Conservation (phyloP, 2,113 vertebrate species). For the Anarrhichthys ocellatus region DNA sequence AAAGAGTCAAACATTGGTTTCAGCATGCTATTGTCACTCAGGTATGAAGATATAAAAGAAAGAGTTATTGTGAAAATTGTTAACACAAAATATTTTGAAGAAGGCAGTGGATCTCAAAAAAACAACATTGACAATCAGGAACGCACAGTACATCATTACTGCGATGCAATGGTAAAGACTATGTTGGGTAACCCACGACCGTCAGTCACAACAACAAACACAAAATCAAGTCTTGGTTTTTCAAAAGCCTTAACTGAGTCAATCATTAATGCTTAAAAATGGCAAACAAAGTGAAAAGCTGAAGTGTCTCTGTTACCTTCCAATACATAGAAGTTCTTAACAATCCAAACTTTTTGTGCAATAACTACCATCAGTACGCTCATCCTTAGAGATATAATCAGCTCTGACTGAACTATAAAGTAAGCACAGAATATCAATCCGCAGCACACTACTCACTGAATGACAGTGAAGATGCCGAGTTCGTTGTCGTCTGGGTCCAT, state of each 20-base stretch:
- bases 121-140: background rate
- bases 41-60: background rate
- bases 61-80: slow-evolving; percentile 11
- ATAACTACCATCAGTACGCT: background rate
- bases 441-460: slow-evolving; percentile 86
- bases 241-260: background rate
- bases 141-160: background rate
- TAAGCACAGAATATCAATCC: slow-evolving; percentile 14
- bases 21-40: background rate
- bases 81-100: slow-evolving; percentile 18
- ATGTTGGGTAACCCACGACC: background rate
- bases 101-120: slow-evolving; percentile 1
- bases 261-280: slow-evolving; percentile 6
- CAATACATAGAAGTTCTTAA: background rate
- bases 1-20: background rate
- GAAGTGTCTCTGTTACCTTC: background rate
- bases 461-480: slow-evolving; percentile 88
- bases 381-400: slow-evolving; percentile 1
- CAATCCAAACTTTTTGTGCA: background rate
- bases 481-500: slow-evolving; percentile 85
- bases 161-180: background rate
- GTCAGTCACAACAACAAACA: slow-evolving; percentile 21
- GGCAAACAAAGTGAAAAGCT: background rate
- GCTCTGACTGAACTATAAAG: slow-evolving; percentile 34
- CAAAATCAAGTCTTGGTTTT: slow-evolving; percentile 19